Evolutionary conservation across 2,113 vertebrate species (phyloP).

Genomic region (Fregata magnificens): DNA sequence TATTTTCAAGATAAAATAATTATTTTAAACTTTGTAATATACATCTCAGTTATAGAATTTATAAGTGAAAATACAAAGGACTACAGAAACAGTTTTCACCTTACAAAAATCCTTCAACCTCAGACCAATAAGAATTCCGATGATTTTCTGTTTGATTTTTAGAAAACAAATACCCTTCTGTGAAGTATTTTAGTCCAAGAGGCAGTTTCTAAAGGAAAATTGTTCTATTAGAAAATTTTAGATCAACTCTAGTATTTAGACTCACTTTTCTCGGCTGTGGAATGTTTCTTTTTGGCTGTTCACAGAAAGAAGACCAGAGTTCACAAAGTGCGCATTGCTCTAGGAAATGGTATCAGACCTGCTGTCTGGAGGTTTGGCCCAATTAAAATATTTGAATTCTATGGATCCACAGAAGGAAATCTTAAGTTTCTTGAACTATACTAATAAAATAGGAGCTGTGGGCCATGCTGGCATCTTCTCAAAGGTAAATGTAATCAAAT

Average conservation of each 20-base stretch:
- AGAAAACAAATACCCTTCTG: background rate
- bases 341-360: conserved; percentile 74
- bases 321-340: conserved; percentile 66
- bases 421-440: conserved; percentile 71
- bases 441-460: conserved; percentile 73
- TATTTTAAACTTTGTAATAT: background rate
- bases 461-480: conserved; percentile 63
- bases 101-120: background rate
- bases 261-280: background rate
- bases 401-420: conserved; percentile 78
- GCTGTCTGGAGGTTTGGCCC: conserved; percentile 78
- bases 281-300: background rate
- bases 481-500: conserved; percentile 51
- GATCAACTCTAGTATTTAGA: background rate
- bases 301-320: conserved; percentile 65
- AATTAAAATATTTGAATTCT: conserved; percentile 72
- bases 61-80: background rate
- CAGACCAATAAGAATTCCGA: background rate
- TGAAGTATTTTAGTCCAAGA: background rate
- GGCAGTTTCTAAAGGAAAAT: background rate
- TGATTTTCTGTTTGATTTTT: background rate
- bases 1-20: background rate
- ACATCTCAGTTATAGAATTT: background rate
- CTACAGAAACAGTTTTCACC: background rate
- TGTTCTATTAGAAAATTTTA: background rate